phyloP scores from a whole-genome alignment of 1,140 invertebrate species.

The Copidosoma floridanum region DNA sequence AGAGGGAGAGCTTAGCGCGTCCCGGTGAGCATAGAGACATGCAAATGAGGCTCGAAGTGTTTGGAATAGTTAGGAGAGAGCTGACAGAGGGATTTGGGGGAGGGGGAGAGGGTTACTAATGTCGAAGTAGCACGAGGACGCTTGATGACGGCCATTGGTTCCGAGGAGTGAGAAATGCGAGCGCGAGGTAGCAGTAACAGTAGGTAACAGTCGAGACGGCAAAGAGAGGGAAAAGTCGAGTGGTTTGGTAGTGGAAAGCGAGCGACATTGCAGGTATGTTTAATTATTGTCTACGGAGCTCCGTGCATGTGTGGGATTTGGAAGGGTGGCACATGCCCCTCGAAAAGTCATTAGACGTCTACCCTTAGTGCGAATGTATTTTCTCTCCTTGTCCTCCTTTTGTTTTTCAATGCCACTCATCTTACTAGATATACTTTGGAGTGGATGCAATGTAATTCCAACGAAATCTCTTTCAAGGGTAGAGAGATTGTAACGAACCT shows the following conservation, averaged over 20 bases:
- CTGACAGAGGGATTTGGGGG: no score
- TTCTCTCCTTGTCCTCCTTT: no score
- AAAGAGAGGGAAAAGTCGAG: conserved; percentile 1
- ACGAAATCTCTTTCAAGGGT: no score
- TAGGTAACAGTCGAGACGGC: no score
- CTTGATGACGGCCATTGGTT: background rate
- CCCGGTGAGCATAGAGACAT: conserved; percentile 27
- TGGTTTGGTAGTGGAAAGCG: background rate
- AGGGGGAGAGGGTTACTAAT: conserved; percentile 24
- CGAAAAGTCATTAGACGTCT: no score
- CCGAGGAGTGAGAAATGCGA: background rate
- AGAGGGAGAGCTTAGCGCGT: conserved; percentile 16
- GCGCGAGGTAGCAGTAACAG: background rate
- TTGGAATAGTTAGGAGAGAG: conserved; percentile 34
- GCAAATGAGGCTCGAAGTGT: conserved; percentile 36
- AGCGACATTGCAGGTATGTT: background rate
- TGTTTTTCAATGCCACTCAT: no score
- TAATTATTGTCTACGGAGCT: background rate
- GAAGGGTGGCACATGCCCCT: no score
- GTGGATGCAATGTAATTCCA: no score
- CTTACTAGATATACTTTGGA: no score
- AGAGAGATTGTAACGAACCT: no score
- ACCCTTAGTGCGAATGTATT: no score
- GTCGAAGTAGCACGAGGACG: conserved; percentile 22
- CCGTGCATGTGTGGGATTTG: no score